These are phyloP conservation scores for Anguilla obscura DNA, from an alignment of 2,797 vertebrate genomes.

Conservation along the genomic window DNA sequence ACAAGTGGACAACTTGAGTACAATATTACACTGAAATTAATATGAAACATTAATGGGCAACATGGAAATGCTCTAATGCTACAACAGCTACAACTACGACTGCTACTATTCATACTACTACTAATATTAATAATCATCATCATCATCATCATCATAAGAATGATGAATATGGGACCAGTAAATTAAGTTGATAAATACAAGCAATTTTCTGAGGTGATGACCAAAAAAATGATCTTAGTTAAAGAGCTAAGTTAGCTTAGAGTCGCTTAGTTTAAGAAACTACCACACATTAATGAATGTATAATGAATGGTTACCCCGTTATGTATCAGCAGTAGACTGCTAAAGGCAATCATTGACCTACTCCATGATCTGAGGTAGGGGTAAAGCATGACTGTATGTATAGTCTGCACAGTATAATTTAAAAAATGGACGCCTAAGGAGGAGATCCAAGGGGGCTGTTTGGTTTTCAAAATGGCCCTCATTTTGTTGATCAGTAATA, in stretches of 20 bases:
- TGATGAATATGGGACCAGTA: background rate
- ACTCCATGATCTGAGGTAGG: background rate
- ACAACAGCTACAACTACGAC: background rate
- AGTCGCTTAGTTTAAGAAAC: background rate
- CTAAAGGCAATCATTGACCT: background rate
- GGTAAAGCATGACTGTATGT: conserved; percentile 64
- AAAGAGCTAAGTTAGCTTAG: no score
- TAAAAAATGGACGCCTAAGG: conserved; percentile 43
- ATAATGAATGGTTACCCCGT: background rate
- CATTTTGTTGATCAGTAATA: conserved; percentile 47
- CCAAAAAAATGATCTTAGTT: no score
- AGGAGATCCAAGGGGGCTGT: conserved; percentile 29
- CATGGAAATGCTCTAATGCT: background rate
- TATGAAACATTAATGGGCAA: background rate
- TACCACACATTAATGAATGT: background rate
- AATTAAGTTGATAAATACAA: background rate
- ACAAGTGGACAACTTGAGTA: background rate
- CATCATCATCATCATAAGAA: background rate
- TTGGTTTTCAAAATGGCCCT: conserved; percentile 51
- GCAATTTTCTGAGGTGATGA: no score
- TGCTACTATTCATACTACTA: background rate
- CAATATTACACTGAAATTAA: background rate
- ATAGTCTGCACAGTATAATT: conserved; percentile 59
- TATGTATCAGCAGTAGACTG: background rate
- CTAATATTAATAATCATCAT: background rate